Evolutionary conservation across 2,113 vertebrate species (phyloP), one percentile per base, ranked within the genome.

Genomic region (Corvus hawaiiensis): DNA sequence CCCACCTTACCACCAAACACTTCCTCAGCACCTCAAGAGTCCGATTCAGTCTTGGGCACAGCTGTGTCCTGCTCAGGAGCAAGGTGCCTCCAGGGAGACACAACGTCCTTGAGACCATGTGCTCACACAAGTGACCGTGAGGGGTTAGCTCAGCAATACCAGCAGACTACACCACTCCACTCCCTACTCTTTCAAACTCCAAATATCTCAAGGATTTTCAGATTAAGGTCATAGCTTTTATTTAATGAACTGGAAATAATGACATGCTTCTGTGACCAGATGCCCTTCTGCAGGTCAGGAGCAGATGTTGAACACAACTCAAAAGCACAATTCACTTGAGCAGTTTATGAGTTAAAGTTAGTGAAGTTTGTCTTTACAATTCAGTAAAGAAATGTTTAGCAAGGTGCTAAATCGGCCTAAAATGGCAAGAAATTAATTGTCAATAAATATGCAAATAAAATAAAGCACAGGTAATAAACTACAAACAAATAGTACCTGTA

Each of bases 81-180:
- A 3, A 32, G 32, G 37, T 12, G 44, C 33, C 35, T 44, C 51
- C 52, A 33, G 5, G 21, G 55, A 69, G n/a, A 58, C 26, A 19
- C 0, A 0, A 28, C 5, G n/a, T 13, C 46, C 68, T 46, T 3
- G 1, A 33, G 27, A 49, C 27, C 10, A 4, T 1, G 0, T 0
- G 24, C 33, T 46, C 41, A 18, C 15, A 3, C 30, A 8, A 61
- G 24, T 3, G 46, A 61, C n/a, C 7, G 4, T 14, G 28, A 46
- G 22, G 13, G 20, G 33, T 14, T n/a, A 51, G 62, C 55, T 83
- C 62, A 55, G 46, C 54, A 67, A 26, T 16, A 59, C 44, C 37
- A 54, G 17, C 51, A 79, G 33, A 54, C 10, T 14, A 17, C 15
- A 43, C 2, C 35, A 6, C 26, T 33, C 32, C 43, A 37, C 33